Base-by-base conservation (phyloP, 2,113 vertebrate species). In the Cacatua alba region DNA sequence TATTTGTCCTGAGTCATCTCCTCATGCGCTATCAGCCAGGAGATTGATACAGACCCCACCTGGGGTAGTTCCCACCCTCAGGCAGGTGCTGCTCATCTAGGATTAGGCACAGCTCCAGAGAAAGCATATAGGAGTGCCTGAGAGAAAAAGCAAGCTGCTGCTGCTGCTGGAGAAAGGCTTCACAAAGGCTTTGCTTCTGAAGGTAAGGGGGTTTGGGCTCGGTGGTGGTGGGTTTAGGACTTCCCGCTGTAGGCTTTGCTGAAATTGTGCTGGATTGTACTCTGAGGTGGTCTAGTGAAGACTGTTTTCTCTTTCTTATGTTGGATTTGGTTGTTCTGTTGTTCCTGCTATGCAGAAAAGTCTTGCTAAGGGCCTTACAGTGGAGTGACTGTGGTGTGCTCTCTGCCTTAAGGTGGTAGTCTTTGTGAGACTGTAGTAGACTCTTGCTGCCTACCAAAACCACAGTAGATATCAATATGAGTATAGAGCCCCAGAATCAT, bases 121-220 rank as follows among this genome's bases (percentile, higher is more conserved):
- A 59, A 78, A 13, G 7, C 7, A 8, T 11, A 10, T 44, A 33
- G 33, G 25, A 92, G 48, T 41, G 5, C 28, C 21, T 64, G 11
- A 31, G 1, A 55, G 16, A 17, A 60, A 24, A 6, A 6, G 2
- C 52, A 14, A 72, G 6, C 3, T 72, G 14, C 7, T 83, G 17
- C 9, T 83, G 13, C 9, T 83, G 13, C 17, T 90, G 26, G 29
- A 48, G 29, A 43, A 75, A 69, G 15, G 26, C 10, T 77, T 76
- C 11, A 23, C 57, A 35, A 41, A 18, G 17, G 9, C 1, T 2
- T 20, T 0, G 0, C 4, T 71, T 80, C 23, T n/a, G 26, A 80
- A 1, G 7, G 20, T 60, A 9, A 49, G 39, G 15, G 53, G 15
- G 1, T 41, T 60, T 64, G 48, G 39, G 19, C 9, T 63, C 10